phyloP scores from a whole-genome alignment of 2,888 invertebrate species.

The Caenorhabditis virilis region DNA sequence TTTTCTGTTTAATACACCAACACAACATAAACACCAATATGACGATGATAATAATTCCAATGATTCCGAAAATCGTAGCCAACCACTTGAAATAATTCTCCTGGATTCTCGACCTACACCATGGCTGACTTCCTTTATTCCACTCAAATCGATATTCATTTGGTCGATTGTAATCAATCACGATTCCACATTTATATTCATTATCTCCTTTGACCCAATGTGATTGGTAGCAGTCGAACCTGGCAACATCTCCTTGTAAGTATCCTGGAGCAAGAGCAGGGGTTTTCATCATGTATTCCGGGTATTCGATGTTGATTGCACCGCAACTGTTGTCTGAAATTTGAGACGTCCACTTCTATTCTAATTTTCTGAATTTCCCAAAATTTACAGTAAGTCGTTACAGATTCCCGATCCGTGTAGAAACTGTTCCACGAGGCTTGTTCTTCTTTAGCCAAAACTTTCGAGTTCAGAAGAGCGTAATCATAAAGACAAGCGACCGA shows the following conservation, averaged over 20 bases:
- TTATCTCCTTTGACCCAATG: constrained; percentile 67
- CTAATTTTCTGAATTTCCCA: neutral
- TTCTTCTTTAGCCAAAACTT: constrained; percentile 59
- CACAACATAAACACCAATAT: constrained; percentile 51
- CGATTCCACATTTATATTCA: constrained; percentile 65
- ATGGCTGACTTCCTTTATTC: constrained; percentile 67
- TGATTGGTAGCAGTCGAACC: constrained; percentile 66
- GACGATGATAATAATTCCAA: constrained; percentile 51
- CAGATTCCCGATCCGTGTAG: constrained; percentile 46
- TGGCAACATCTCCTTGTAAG: constrained; percentile 64
- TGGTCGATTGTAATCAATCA: constrained; percentile 63
- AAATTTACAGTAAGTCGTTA: constrained; percentile 52
- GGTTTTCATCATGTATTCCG: constrained; percentile 67
- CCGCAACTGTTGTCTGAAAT: constrained; percentile 66
- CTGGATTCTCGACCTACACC: constrained; percentile 67
- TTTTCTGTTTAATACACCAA: constrained; percentile 56
- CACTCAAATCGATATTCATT: constrained; percentile 66
- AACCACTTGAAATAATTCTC: constrained; percentile 68
- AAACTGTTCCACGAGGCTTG: constrained; percentile 60
- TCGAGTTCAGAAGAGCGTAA: constrained; percentile 64
- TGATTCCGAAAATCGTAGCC: constrained; percentile 58
- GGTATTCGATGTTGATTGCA: constrained; percentile 68
- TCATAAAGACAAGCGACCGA: constrained; percentile 65
- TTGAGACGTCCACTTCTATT: neutral
- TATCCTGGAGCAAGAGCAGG: constrained; percentile 64